A percentile compares a stretch with the other conserved stretches of the same genome.
Evolutionary conservation across 35 echinoderm and acorn worm species (phyloP).

Genomic region (Hemicentrotus pulcherrimus): DNA sequence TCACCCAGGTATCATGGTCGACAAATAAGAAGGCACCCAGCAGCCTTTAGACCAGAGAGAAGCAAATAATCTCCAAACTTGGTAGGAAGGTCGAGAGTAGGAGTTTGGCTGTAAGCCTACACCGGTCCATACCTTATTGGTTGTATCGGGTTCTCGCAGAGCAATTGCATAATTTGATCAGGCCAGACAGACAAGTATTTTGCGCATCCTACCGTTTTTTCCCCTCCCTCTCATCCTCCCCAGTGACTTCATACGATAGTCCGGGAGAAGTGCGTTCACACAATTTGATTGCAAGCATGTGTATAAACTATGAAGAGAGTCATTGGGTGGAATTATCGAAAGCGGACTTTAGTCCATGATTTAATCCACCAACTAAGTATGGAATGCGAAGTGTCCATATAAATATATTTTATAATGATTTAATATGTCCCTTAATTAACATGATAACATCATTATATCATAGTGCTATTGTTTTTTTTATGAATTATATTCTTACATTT

Average conservation of each 20-base stretch:
- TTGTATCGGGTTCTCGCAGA: not conserved
- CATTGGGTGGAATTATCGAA: too few species aligned
- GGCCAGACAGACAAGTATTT: conserved; percentile 30
- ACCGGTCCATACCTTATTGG: conserved; percentile 8
- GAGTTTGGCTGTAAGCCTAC: not conserved
- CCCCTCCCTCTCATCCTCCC: not conserved
- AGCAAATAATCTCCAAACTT: not conserved
- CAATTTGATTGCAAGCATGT: too few species aligned
- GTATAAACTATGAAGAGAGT: too few species aligned
- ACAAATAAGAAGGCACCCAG: not conserved
- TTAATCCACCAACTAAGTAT: too few species aligned
- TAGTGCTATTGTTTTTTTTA: too few species aligned
- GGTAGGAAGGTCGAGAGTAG: not conserved
- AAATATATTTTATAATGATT: too few species aligned
- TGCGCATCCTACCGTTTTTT: not conserved
- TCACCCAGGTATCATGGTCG: not conserved
- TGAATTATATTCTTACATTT: too few species aligned
- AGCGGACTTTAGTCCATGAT: too few species aligned
- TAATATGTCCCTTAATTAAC: too few species aligned
- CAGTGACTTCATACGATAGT: not conserved
- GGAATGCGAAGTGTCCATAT: too few species aligned
- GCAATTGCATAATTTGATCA: conserved; percentile 31
- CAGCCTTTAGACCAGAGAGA: not conserved
- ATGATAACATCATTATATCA: too few species aligned
- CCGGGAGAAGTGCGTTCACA: not conserved